Evolutionary conservation across 2,888 invertebrate species (phyloP).

Genomic region (Acrobasis consociella): DNA sequence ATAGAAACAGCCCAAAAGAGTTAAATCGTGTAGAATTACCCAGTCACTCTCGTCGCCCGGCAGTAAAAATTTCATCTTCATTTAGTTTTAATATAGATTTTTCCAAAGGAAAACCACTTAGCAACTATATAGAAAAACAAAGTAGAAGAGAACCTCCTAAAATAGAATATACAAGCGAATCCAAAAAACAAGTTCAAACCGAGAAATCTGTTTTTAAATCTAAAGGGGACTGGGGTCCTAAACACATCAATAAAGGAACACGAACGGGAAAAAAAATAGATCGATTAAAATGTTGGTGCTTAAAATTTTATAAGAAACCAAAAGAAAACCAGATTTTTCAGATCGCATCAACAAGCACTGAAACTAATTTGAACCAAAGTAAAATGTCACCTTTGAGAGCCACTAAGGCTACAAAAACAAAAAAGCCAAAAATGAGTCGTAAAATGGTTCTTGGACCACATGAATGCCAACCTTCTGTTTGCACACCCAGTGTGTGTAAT

Average conservation of each 20-base stretch:
- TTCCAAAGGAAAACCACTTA: conserved; percentile 30
- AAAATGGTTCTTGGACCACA: conserved; percentile 23
- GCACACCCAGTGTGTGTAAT: conserved; percentile 41
- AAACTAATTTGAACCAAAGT: background rate
- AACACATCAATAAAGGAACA: background rate
- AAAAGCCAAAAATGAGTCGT: conserved; percentile 16
- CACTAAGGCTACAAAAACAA: conserved; percentile 1
- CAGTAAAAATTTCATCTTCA: conserved; percentile 33
- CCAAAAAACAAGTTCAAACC: background rate
- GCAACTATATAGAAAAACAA: background rate
- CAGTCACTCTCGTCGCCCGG: conserved; percentile 28
- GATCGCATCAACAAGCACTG: background rate
- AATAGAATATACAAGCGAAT: background rate
- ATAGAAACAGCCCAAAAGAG: conserved; percentile 19
- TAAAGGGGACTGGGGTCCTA: background rate
- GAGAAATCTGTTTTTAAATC: background rate
- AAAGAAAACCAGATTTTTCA: background rate
- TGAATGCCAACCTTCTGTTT: conserved; percentile 45
- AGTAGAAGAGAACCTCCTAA: background rate
- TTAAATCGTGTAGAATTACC: conserved; percentile 17
- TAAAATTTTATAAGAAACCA: background rate
- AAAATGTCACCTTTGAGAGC: background rate
- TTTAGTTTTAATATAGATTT: conserved; percentile 37
- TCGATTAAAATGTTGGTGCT: conserved; percentile 3
- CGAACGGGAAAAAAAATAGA: background rate